A percentile compares a stretch with the other conserved stretches of the same genome.
phyloP scores from a whole-genome alignment of 2,888 invertebrate genomes.

The Tyria jacobaeae region DNA sequence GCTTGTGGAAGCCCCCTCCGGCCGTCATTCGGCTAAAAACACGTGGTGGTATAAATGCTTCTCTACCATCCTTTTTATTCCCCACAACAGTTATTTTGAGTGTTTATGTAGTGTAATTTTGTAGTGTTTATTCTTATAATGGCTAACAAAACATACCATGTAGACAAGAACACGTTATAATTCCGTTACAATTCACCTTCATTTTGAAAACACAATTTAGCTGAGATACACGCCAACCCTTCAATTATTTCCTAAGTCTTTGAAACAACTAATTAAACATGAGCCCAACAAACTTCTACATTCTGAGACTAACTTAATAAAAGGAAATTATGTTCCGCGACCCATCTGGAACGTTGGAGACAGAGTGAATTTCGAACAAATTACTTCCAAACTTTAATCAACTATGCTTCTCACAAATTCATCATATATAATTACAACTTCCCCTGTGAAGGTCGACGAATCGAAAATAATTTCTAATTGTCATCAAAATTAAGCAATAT shows the following conservation, averaged over 20 bases:
- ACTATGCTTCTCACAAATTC: slow-evolving; percentile 64
- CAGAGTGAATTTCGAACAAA: slow-evolving; percentile 84
- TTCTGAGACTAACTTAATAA: slow-evolving; percentile 78
- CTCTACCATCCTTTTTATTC: too few relatives aligned
- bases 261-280: slow-evolving; percentile 76
- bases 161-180: not conserved
- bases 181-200: not conserved
- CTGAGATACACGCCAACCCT: slow-evolving; percentile 47
- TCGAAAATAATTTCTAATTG: not conserved
- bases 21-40: too few relatives aligned
- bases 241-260: slow-evolving; percentile 64
- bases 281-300: slow-evolving; percentile 76
- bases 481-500: too few relatives aligned
- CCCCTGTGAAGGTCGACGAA: slow-evolving; percentile 1
- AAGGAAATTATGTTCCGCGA: slow-evolving; percentile 78
- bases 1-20: too few relatives aligned
- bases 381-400: slow-evolving; percentile 82
- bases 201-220: slow-evolving; percentile 42
- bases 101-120: too few relatives aligned
- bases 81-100: too few relatives aligned
- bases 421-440: slow-evolving; percentile 29
- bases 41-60: too few relatives aligned
- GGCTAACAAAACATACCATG: not conserved
- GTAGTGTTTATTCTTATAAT: not conserved
- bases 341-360: slow-evolving; percentile 78